A percentile compares a stretch with the other conserved stretches of the same genome.
Evolutionary conservation across 2,113 vertebrate genomes (phyloP).

Genomic region (Callaeas wilsoni): DNA sequence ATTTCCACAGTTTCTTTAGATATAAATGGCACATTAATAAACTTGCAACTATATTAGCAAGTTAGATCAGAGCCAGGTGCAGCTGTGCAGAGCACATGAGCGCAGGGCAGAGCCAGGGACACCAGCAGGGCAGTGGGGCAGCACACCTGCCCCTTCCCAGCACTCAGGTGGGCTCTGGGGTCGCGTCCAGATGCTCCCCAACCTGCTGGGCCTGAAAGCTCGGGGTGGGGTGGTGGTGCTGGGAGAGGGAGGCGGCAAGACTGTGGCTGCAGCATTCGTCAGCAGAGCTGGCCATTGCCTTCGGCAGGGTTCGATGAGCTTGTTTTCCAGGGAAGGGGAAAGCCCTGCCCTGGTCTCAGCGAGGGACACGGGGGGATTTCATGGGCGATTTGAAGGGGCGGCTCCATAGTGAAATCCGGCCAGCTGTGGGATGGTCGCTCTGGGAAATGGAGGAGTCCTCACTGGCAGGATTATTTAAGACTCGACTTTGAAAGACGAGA

Average conservation of each 20-base stretch:
- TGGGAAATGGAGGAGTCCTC: slow-evolving; percentile 6
- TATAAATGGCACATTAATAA: not conserved
- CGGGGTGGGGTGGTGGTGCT: not conserved
- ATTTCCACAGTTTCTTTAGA: not conserved
- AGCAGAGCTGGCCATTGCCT: not conserved
- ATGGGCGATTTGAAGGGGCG: fast-evolving
- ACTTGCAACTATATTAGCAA: not conserved
- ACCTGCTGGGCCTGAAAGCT: fast-evolving
- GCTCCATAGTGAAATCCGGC: not conserved
- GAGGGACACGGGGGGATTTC: not conserved
- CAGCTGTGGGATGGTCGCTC: not conserved
- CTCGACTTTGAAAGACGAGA: not conserved
- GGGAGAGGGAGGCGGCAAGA: not conserved
- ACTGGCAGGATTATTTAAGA: slow-evolving; percentile 4
- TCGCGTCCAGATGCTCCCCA: fast-evolving
- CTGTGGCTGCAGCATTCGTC: fast-evolving
- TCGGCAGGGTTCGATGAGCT: not conserved
- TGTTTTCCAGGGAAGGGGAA: not conserved
- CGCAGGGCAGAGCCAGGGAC: not conserved
- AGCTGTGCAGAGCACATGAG: not conserved
- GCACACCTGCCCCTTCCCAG: not conserved
- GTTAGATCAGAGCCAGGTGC: not conserved
- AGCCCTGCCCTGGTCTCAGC: not conserved
- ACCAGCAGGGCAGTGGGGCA: not conserved
- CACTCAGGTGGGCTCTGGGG: not conserved